Percentiles rank a stretch among this genome's conserved stretches.
phyloP scores from a whole-genome alignment of 2,888 invertebrate genomes.

The Sarcophaga subvicina region DNA sequence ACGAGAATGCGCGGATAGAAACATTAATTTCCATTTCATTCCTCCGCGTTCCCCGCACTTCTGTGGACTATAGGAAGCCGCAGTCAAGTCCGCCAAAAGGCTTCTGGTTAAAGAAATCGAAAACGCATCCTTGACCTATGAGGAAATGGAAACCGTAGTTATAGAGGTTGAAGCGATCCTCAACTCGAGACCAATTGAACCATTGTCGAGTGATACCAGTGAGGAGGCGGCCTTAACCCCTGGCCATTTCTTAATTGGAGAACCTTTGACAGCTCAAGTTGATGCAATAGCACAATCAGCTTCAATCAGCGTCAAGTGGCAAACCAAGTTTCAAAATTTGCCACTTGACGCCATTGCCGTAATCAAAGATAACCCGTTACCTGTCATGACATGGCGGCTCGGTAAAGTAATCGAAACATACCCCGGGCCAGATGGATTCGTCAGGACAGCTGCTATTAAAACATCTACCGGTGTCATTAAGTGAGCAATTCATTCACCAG shows the following conservation, averaged over 20 bases:
- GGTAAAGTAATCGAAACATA: background rate
- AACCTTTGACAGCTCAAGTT: too few species aligned
- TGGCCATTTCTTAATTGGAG: too few species aligned
- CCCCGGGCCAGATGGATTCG: background rate
- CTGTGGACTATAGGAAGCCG: too few species aligned
- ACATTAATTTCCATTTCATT: too few species aligned
- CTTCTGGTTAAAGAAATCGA: too few species aligned
- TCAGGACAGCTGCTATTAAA: conserved; percentile 8
- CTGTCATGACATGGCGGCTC: background rate
- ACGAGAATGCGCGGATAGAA: too few species aligned
- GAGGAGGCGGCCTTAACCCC: background rate
- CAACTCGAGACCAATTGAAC: background rate
- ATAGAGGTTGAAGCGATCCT: background rate
- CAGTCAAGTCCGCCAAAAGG: too few species aligned
- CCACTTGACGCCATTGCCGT: background rate
- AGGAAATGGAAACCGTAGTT: too few species aligned
- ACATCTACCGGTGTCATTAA: background rate
- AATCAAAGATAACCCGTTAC: background rate
- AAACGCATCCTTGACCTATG: too few species aligned
- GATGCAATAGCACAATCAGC: too few species aligned
- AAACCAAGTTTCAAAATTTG: conserved; percentile 8
- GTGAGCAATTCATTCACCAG: conserved; percentile 6
- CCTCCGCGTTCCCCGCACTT: background rate
- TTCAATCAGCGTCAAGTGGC: conserved; percentile 32
- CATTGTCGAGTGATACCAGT: background rate